Evolutionary conservation across 2,797 vertebrate species (phyloP), one percentile per base, ranked within the genome.

Genomic region (Paedocypris micromegethes): DNA sequence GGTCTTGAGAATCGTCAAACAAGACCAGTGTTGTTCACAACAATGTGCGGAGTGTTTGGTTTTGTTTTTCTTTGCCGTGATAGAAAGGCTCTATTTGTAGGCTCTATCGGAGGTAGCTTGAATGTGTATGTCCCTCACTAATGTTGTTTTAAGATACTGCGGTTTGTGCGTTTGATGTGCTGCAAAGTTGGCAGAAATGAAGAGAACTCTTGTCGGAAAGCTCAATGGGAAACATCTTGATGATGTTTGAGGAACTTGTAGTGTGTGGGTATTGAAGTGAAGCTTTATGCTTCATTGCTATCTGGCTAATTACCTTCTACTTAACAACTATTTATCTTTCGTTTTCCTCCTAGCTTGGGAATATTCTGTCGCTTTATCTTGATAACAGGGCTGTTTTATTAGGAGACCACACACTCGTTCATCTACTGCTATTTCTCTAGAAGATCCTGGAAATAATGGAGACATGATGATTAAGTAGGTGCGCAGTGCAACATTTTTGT

Each of bases 1-100:
- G 45, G 58, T 58, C 23, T 68, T 69, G 69, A 55, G 61, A 57
- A 52, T 54, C 44, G 60, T 44, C 23, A 65, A 66, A 81, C 76
- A 80, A 79, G 72, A 73, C 51, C 44, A 50, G 75, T 71, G 75
- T 72, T 79, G 75, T 72, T 78, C 62, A 72, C 69, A 78, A 81
- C 71, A 76, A 75, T 79, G 71, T 69, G 54, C 47, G 45, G 65
- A 45, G 70, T 77, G 73, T 75, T 68, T 57, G 57, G 51, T 46
- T 72, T 56, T 73, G 67, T 66, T 53, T 61, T 51, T 48, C 72
- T 58, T 61, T 58, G 52, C 23, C 57, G 63, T 68, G 57, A 60
- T 49, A 44, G n/a, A 72, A 58, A 77, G 72, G 64, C 66, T 66
- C 64, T 76, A 49, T 75, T 78, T 73, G 74, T 77, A 75, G 61